These are phyloP conservation scores for Cyanoderma ruficeps DNA, from an alignment of 2,113 vertebrate species.

Conservation along the genomic window DNA sequence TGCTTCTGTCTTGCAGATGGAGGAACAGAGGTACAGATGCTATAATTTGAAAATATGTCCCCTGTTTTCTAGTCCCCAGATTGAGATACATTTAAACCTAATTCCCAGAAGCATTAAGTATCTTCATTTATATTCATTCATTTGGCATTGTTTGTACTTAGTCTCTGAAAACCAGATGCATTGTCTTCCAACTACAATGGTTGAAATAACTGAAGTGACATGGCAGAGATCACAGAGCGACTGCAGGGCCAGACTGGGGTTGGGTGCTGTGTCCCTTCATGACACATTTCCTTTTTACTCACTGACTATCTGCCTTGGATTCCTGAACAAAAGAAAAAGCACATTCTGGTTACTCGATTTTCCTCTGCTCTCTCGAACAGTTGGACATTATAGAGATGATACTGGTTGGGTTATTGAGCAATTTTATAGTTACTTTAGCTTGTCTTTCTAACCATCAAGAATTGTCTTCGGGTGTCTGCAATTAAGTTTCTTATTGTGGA, in stretches of 20 bases:
- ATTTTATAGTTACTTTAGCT: neutral
- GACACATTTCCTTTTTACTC: neutral
- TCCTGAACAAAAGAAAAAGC: neutral
- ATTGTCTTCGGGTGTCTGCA: neutral
- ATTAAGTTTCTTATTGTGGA: neutral
- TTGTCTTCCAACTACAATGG: neutral
- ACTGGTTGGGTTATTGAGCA: neutral
- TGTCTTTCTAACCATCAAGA: neutral
- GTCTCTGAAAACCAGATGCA: neutral
- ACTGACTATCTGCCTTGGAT: neutral
- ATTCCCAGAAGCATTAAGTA: constrained; percentile 9
- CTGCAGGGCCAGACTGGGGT: neutral
- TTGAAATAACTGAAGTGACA: neutral
- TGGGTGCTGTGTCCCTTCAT: neutral
- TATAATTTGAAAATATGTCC: constrained; percentile 10
- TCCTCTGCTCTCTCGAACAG: neutral
- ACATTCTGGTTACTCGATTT: neutral
- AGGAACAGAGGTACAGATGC: constrained; percentile 25
- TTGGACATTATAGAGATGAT: neutral
- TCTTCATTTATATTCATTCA: constrained; percentile 14
- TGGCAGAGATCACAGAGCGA: neutral
- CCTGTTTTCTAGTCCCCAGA: neutral
- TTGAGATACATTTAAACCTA: constrained; percentile 3
- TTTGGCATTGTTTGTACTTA: neutral
- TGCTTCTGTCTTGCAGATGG: constrained; percentile 25